Percentiles rank a stretch among this genome's conserved stretches.
Evolutionary conservation across 2,113 vertebrate genomes (phyloP).

Genomic region (Tyrannus savana): DNA sequence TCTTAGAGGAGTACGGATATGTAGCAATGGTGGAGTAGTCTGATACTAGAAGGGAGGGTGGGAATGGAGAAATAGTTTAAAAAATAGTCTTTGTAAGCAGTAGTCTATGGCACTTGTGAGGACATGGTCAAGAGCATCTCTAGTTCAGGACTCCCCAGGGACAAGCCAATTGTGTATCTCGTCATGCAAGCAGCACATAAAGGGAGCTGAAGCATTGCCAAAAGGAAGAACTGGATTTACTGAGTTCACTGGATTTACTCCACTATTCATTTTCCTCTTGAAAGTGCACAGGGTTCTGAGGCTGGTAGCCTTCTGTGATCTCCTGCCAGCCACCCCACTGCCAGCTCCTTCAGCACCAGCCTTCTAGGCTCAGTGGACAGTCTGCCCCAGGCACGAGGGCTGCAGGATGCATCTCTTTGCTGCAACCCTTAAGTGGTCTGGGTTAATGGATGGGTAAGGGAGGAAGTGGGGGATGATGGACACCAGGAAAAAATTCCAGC

Average conservation of each 20-base stretch:
- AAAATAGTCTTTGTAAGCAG: not conserved
- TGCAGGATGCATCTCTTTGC: not conserved
- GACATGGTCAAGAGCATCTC: not conserved
- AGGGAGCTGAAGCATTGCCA: not conserved
- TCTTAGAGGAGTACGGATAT: not conserved
- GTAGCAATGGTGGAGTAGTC: not conserved
- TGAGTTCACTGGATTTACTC: not conserved
- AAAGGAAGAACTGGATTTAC: not conserved
- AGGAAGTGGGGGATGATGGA: too few species aligned
- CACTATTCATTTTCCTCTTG: not conserved
- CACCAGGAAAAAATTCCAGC: too few species aligned
- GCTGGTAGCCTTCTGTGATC: not conserved
- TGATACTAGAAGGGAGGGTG: not conserved
- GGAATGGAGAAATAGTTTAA: not conserved
- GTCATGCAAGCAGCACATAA: fast-evolving
- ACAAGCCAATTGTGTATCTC: not conserved
- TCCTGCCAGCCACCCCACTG: not conserved
- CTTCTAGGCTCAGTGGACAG: not conserved
- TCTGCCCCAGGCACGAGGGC: not conserved
- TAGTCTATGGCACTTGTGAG: not conserved
- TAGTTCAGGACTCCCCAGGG: not conserved
- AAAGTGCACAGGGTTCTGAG: fast-evolving
- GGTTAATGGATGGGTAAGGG: too few species aligned
- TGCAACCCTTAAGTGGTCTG: not conserved
- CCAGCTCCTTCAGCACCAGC: not conserved